phyloP scores from a whole-genome alignment of 2,888 invertebrate species.

The Himalopsyche japonica region DNA sequence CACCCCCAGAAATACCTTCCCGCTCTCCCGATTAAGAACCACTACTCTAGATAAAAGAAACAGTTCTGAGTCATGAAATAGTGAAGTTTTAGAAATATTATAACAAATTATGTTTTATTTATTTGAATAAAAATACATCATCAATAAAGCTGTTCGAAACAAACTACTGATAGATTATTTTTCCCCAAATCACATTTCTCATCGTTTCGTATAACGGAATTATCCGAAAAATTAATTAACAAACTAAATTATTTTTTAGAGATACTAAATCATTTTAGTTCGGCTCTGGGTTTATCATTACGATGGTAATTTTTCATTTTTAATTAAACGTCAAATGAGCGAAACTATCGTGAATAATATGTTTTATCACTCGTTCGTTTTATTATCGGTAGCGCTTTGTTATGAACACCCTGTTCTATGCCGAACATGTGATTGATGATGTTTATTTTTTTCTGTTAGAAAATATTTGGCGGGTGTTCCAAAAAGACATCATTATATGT shows the following conservation, averaged over 20 bases:
- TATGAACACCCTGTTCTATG: background rate
- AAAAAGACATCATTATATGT: background rate
- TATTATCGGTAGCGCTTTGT: background rate
- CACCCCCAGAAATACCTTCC: too few species aligned
- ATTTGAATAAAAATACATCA: too few species aligned
- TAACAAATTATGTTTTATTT: too few species aligned
- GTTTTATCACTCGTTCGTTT: background rate
- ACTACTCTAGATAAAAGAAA: too few species aligned
- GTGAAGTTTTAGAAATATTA: too few species aligned
- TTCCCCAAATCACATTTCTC: too few species aligned
- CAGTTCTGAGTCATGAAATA: too few species aligned
- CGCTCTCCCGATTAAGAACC: too few species aligned
- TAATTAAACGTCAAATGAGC: background rate
- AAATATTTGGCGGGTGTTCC: background rate
- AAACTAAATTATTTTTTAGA: background rate
- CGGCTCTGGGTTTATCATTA: background rate
- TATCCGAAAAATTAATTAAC: background rate
- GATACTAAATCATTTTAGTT: background rate
- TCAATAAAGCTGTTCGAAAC: too few species aligned
- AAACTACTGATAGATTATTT: too few species aligned
- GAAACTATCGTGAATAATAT: background rate
- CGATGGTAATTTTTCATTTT: background rate
- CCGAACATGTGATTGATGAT: background rate
- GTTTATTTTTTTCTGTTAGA: background rate
- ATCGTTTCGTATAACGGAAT: too few species aligned